Base-by-base conservation (phyloP, 1,140 invertebrate genomes). In the Anastrepha obliqua region DNA sequence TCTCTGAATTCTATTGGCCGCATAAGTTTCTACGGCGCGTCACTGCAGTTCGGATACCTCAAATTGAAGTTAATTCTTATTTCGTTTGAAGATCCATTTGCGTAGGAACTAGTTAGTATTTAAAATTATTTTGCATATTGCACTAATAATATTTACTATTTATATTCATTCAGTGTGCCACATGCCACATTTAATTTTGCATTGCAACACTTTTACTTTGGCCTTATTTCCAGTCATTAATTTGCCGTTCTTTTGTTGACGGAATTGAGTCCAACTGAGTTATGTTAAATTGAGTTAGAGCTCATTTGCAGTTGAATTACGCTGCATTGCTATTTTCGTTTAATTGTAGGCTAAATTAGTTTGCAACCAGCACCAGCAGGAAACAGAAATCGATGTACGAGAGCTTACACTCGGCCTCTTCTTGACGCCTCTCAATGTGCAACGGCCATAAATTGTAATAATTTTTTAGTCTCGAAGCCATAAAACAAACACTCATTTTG, bases 191-290 rank as follows among this genome's bases (percentile, higher is more conserved):
- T 55, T 55, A 51, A 78, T 55, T 51, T 78, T 55, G 44, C 9
- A 55, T 0, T 20, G 20, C 8, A 81, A 58, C 74, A 81, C 47
- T 81, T 81, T 29, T 81, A 42, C n/a, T 29, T 81, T 55, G 74
- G 47, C 51, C 51, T 81, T 81, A 81, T 58, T 81, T 81, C 74
- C 74, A 29, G 74, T 81, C 74, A 81, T 58, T 81, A 81, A 81
- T 81, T 81, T 81, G 42, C 47, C 74, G 47, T 81, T 81, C 17
- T 15, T 81, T 47, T 81, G 17, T 55, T 51, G 51, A 55, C 47
- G 7, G 74, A 51, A 55, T 81, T 81, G 74, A n/a, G 74, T 55
- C 51, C 74, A 55, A 81, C 51, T 29, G 74, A 81, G 20, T n/a
- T 81, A n/a, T n/a, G 47, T 81, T 55, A 55, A 81, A 81, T 81